These are phyloP conservation scores for Aradophagus sp. DNA, from an alignment of 1,140 invertebrate species.

Conservation along the genomic window DNA sequence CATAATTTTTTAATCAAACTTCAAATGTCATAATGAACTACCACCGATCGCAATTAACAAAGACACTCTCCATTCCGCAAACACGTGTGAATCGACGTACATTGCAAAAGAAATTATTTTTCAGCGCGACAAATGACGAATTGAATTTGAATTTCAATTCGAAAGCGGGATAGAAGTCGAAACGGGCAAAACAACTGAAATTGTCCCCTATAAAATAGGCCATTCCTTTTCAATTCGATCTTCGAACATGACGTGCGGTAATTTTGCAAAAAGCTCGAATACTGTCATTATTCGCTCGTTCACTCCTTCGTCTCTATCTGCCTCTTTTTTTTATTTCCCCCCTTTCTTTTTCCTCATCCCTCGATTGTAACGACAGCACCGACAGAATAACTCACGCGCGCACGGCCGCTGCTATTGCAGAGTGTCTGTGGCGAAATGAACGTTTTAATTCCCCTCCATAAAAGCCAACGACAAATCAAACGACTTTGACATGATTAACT, in stretches of 20 bases:
- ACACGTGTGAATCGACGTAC: too few species aligned
- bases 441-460: slow-evolving; percentile 75
- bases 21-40: too few species aligned
- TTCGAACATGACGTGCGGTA: slow-evolving; percentile 62
- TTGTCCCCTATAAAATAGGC: slow-evolving; percentile 42
- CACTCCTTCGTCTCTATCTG: slow-evolving; percentile 24
- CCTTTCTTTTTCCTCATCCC: slow-evolving; percentile 11
- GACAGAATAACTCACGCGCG: slow-evolving; percentile 70
- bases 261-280: slow-evolving; percentile 71
- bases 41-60: too few species aligned
- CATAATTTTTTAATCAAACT: too few species aligned
- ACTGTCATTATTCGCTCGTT: slow-evolving; percentile 52
- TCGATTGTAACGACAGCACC: slow-evolving; percentile 57
- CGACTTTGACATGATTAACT: slow-evolving; percentile 75
- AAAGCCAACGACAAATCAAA: slow-evolving; percentile 76
- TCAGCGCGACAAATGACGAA: too few species aligned
- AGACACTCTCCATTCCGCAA: too few species aligned
- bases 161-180: slow-evolving; percentile 20
- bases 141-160: slow-evolving; percentile 21
- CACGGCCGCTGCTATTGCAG: slow-evolving; percentile 67
- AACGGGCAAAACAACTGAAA: slow-evolving; percentile 45
- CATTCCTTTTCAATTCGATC: slow-evolving; percentile 55
- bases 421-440: slow-evolving; percentile 75
- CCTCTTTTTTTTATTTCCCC: slow-evolving; percentile 13
- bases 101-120: too few species aligned